Conservation (phyloP, 2,113 vertebrate genomes). For the Ahaetulla prasina region DNA sequence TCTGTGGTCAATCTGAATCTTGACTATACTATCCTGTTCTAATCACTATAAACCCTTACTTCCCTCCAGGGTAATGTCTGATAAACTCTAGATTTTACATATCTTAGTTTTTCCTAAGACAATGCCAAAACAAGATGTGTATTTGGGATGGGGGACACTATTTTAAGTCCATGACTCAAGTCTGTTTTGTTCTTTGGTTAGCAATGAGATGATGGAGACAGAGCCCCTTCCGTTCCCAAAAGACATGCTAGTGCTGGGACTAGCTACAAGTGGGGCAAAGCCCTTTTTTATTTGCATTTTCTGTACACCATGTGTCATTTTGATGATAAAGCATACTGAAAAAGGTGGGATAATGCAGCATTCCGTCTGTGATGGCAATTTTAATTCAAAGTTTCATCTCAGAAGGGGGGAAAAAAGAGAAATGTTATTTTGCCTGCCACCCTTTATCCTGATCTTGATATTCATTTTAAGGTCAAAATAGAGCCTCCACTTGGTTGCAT, state of each 20-base stretch:
- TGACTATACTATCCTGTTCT: background rate
- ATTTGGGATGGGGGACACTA: background rate
- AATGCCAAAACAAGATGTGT: background rate
- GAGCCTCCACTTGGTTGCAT: background rate
- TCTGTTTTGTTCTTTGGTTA: background rate
- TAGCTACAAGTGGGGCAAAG: background rate
- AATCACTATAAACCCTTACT: background rate
- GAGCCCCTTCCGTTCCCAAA: background rate
- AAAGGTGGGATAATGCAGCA: background rate
- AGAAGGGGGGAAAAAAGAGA: background rate
- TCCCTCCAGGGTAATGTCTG: background rate
- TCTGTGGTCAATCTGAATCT: background rate
- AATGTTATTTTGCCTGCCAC: background rate
- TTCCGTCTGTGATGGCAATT: background rate
- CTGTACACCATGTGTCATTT: background rate
- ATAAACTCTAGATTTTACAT: background rate
- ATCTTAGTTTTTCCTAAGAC: background rate
- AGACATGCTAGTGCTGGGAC: background rate
- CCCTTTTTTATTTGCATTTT: background rate
- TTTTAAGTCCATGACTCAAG: background rate
- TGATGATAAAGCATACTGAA: background rate
- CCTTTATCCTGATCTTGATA: background rate
- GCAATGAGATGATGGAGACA: background rate
- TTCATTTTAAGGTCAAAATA: background rate
- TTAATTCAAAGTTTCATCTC: background rate